A percentile compares a stretch with the other conserved stretches of the same genome.
Conservation (phyloP, 35 echinoderm and acorn worm genomes). For the Anneissia japonica region DNA sequence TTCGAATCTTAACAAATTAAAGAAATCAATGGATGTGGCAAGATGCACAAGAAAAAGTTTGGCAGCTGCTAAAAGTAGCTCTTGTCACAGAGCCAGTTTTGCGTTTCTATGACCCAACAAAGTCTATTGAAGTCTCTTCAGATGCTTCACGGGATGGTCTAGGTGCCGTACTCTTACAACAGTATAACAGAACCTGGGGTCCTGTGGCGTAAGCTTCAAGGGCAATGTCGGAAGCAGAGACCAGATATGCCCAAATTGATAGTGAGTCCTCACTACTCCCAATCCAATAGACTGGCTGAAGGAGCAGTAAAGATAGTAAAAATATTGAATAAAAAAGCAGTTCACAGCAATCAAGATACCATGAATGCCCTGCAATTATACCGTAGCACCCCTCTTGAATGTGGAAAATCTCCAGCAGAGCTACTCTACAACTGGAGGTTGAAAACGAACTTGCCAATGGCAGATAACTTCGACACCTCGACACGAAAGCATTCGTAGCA, state of each 20-base stretch:
- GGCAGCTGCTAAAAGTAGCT: conserved; percentile 12
- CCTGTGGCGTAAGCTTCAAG: conserved; percentile 47
- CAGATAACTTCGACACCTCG: too few relatives aligned
- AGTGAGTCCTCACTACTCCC: conserved; percentile 48
- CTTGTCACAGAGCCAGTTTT: conserved; percentile 17
- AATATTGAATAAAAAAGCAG: conserved; percentile 29
- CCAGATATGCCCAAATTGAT: conserved; percentile 45
- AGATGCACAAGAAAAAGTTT: conserved; percentile 25
- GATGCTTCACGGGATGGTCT: conserved; percentile 9
- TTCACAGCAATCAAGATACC: conserved; percentile 5
- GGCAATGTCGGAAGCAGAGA: conserved; percentile 31
- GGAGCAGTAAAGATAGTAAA: conserved; percentile 36
- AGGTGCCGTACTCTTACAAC: not conserved
- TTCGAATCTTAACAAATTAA: conserved; percentile 32
- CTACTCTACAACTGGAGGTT: conserved; percentile 29
- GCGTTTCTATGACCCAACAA: conserved; percentile 17
- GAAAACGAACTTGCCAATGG: conserved; percentile 19
- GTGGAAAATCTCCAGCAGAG: conserved; percentile 38
- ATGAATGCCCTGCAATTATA: conserved; percentile 10
- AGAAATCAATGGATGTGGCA: conserved; percentile 56
- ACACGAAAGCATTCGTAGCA: too few relatives aligned
- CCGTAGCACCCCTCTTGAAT: conserved; percentile 17
- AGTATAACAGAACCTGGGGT: not conserved
- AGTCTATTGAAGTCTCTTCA: not conserved
- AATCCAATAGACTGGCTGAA: conserved; percentile 63